Base-by-base conservation (phyloP, 2,113 vertebrate species). In the Gadus macrocephalus region DNA sequence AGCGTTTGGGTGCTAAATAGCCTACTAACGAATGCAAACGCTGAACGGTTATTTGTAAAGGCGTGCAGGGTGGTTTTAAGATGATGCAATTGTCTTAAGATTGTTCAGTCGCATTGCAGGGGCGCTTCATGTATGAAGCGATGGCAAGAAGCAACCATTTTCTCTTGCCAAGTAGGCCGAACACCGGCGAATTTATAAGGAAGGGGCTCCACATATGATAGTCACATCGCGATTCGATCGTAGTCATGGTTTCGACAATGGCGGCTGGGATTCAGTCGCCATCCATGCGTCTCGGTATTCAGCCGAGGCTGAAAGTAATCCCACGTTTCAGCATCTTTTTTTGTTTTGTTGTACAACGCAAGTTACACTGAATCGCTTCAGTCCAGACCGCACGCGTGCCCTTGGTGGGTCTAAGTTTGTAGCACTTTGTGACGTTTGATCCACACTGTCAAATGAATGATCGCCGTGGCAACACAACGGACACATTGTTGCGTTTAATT, bases 91-190 rank as follows among this genome's bases (percentile, higher is more conserved):
- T 9, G 12, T 67, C 71, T 68, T 53, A 78, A 49, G 65, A 72
- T 78, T 66, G 69, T 69, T 80, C 79, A 91, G 90, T 89, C 91
- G 90, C 91, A 92, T 91, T 92, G 91, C 91, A 87, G 91, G 85
- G 90, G 88, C 85, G 22, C 22, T 25, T 88, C 85, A 81, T 84
- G 84, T 83, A 86, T 78, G 84, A 85, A 86, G 84, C 84, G 79
- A 78, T 69, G 73, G 38, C 75, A 68, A 78, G 70, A 80, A 89
- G 85, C 85, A 73, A 91, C 90, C 90, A 91, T 91, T 92, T 92
- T 91, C 89, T 89, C 78, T 76, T 68, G 69, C 85, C 80, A 67
- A 82, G 71, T 72, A 56, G 8, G 12, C 42, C 42, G 2, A 75
- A 70, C 80, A 69, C 78, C 69, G 78, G 69, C 28, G 72, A 70